A percentile compares a stretch with the other conserved stretches of the same genome.
Evolutionary conservation across 2,113 vertebrate genomes (phyloP).

Genomic region (Cyanistes caeruleus): DNA sequence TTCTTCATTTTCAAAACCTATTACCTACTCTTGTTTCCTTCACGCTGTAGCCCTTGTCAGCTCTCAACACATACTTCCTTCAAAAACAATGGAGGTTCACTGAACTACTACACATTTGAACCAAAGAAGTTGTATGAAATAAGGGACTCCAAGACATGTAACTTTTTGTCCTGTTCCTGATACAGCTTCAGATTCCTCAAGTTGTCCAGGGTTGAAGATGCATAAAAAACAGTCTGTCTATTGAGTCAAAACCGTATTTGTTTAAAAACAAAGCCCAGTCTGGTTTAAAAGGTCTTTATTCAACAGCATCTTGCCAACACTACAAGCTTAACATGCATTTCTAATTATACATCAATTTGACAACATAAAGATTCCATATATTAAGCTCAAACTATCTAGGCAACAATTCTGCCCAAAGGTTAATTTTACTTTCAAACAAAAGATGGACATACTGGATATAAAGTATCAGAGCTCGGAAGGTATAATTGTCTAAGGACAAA

Average conservation of each 20-base stretch:
- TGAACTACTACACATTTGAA: background rate
- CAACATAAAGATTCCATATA: background rate
- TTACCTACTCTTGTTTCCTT: background rate
- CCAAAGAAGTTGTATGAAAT: fast-evolving
- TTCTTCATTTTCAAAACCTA: background rate
- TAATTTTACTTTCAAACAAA: background rate
- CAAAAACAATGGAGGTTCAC: background rate
- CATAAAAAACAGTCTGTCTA: background rate
- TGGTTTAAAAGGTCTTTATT: background rate
- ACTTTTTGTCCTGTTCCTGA: background rate
- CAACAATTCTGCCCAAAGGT: background rate
- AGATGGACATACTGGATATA: background rate
- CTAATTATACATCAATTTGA: background rate
- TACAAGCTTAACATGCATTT: background rate
- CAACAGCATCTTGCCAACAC: background rate
- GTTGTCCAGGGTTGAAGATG: background rate
- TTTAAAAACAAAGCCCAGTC: background rate
- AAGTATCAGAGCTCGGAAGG: background rate
- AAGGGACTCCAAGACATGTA: background rate
- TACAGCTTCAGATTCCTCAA: background rate
- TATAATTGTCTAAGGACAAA: background rate
- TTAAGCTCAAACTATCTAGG: background rate
- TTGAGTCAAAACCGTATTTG: background rate
- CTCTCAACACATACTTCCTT: background rate
- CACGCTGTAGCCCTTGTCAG: background rate